Conservation (phyloP, 2,113 vertebrate species). For the Sinocyclocheilus anshuiensis region DNA sequence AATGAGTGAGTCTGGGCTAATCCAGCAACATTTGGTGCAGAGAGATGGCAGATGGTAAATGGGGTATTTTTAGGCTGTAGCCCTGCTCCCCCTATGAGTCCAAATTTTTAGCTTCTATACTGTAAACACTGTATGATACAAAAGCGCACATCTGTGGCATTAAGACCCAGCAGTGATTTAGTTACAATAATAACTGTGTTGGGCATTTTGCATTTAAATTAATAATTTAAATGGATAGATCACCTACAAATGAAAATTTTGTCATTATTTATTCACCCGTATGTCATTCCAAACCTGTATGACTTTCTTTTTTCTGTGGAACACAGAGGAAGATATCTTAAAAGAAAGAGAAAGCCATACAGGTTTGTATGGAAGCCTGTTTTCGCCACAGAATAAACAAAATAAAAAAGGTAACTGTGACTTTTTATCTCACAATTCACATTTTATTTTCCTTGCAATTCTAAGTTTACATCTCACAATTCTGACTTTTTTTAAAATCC, state of each 20-base stretch:
- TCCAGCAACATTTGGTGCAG: constrained; percentile 44
- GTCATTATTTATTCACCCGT: no score
- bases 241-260: neutral
- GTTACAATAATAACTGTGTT: neutral
- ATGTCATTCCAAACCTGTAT: no score
- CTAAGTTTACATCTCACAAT: no score
- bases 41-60: constrained; percentile 42
- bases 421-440: no score
- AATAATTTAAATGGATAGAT: neutral
- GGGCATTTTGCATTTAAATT: neutral
- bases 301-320: no score
- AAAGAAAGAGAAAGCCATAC: no score
- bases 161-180: neutral
- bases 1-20: constrained; percentile 25
- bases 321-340: no score
- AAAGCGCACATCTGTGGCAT: neutral
- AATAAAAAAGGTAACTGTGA: no score
- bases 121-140: constrained; percentile 8
- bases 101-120: constrained; percentile 6
- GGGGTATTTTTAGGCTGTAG: constrained; percentile 44
- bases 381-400: no score
- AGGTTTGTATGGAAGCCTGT: no score
- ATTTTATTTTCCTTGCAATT: no score
- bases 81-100: constrained; percentile 10
- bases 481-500: no score